These are phyloP conservation scores for Sturnus vulgaris DNA, from an alignment of 2,113 vertebrate species.

Conservation along the genomic window DNA sequence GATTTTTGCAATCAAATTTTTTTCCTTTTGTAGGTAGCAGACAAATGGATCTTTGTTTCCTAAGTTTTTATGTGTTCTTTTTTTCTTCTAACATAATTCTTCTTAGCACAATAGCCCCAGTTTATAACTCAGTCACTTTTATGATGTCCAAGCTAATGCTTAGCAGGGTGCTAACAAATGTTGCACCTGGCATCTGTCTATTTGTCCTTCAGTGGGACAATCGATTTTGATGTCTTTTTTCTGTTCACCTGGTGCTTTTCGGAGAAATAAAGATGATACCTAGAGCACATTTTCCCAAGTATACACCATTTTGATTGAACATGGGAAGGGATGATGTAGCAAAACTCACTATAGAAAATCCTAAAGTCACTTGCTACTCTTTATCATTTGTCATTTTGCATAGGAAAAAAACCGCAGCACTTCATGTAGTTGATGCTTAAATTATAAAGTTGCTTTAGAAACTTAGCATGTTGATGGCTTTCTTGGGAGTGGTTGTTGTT, in stretches of 20 bases:
- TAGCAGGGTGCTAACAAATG: background rate
- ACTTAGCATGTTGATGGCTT: background rate
- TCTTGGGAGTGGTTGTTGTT: background rate
- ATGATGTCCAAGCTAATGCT: background rate
- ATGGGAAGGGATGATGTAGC: background rate
- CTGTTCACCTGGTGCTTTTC: background rate
- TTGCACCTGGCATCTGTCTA: background rate
- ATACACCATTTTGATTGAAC: background rate
- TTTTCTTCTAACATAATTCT: background rate
- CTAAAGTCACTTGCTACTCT: background rate
- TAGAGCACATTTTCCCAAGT: background rate
- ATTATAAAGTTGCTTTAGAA: background rate
- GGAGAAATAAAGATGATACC: background rate
- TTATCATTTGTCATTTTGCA: background rate
- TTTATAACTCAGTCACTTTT: background rate
- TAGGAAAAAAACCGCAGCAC: background rate
- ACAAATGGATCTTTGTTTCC: background rate
- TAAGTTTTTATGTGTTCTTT: background rate
- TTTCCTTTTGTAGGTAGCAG: background rate
- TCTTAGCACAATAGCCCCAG: background rate
- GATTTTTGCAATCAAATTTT: background rate
- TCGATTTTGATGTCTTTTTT: background rate
- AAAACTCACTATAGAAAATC: background rate
- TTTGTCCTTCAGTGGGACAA: background rate
- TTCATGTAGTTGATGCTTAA: background rate